These are phyloP conservation scores for Shargacucullia verbasci DNA, from an alignment of 2,888 invertebrate species.

Conservation along the genomic window DNA sequence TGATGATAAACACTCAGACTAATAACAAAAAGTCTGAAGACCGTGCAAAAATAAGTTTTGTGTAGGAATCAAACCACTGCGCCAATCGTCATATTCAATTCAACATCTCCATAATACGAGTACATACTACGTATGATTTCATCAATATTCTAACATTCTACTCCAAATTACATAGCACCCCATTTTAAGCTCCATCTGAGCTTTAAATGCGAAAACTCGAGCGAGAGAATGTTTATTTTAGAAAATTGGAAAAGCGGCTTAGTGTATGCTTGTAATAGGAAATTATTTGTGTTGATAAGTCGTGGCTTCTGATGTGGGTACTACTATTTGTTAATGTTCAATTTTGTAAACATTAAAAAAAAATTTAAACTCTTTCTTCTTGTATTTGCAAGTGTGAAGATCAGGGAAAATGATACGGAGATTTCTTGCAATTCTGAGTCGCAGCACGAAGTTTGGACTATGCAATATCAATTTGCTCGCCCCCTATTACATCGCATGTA, in stretches of 20 bases:
- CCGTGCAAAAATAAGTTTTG: too few species aligned
- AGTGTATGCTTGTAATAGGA: conserved; percentile 78
- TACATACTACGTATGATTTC: background rate
- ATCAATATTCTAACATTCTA: background rate
- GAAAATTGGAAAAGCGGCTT: conserved; percentile 83
- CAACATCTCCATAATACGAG: too few species aligned
- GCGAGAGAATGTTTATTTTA: conserved; percentile 75
- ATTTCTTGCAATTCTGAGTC: too few species aligned
- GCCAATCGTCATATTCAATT: conserved; percentile 3
- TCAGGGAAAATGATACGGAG: too few species aligned
- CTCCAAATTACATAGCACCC: conserved; percentile 30
- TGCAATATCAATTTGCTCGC: too few species aligned
- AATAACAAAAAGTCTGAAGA: too few species aligned
- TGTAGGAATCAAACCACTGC: background rate
- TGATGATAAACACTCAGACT: too few species aligned
- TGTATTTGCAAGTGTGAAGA: too few species aligned
- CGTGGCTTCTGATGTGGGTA: conserved; percentile 53
- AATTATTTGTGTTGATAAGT: conserved; percentile 83
- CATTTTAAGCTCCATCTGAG: conserved; percentile 15
- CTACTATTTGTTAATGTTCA: conserved; percentile 55
- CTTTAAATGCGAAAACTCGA: conserved; percentile 51
- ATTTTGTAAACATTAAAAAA: background rate
- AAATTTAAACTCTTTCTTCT: background rate
- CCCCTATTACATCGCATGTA: too few species aligned
- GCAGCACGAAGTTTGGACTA: too few species aligned